Evolutionary conservation across 1,140 invertebrate genomes (phyloP).

Genomic region (Chrysoperla carnea): DNA sequence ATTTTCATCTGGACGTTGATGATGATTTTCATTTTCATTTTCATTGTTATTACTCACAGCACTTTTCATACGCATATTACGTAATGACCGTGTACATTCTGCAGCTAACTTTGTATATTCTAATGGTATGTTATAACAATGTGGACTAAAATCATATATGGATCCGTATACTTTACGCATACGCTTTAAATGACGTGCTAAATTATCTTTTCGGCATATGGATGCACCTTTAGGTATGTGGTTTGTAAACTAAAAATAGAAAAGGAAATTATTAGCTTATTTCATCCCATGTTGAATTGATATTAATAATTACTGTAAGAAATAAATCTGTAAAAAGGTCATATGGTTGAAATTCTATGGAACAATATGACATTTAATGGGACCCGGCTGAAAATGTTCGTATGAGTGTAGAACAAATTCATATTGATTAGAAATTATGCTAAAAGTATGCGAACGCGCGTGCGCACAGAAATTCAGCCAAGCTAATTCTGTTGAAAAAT

Average conservation of each 20-base stretch:
- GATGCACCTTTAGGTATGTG: slow-evolving; percentile 67
- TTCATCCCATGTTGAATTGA: no score
- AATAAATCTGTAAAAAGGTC: no score
- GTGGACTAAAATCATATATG: slow-evolving; percentile 69
- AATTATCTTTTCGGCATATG: slow-evolving; percentile 65
- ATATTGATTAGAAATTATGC: no score
- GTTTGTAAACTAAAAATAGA: slow-evolving; percentile 53
- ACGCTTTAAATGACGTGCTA: slow-evolving; percentile 57
- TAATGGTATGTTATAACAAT: slow-evolving; percentile 61
- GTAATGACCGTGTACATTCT: slow-evolving; percentile 38
- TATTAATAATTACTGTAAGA: no score
- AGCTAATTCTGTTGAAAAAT: no score
- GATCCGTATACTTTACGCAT: slow-evolving; percentile 66
- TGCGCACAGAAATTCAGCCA: no score
- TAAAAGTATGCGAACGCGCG: no score
- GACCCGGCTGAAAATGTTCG: no score
- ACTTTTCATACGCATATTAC: slow-evolving; percentile 8
- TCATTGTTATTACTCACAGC: background rate
- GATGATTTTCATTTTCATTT: background rate
- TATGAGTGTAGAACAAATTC: no score
- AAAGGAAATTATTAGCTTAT: background rate
- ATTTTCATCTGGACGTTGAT: slow-evolving; percentile 19
- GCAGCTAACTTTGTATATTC: slow-evolving; percentile 71
- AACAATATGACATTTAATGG: no score
- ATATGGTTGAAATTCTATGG: no score